A percentile compares a stretch with the other conserved stretches of the same genome.
Evolutionary conservation across 2,113 vertebrate genomes (phyloP).

Genomic region (Etia nguti): DNA sequence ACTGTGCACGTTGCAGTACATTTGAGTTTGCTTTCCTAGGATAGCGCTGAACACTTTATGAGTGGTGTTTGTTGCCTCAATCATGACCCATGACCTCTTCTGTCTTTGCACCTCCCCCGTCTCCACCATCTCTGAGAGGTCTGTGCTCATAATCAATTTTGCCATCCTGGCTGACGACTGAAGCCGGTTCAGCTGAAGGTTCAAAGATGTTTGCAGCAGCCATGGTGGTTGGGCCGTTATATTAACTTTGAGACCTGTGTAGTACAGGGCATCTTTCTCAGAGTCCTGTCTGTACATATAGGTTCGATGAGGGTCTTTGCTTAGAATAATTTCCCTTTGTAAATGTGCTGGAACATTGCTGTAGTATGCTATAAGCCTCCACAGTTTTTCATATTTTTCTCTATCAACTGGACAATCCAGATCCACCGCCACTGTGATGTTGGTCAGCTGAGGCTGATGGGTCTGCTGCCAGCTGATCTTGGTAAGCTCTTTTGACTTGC

Average conservation of each 20-base stretch:
- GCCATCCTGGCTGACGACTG: slow-evolving; percentile 78
- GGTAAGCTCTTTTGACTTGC: slow-evolving; percentile 47
- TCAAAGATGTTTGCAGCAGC: slow-evolving; percentile 81
- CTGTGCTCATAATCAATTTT: slow-evolving; percentile 66
- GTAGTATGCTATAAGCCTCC: slow-evolving; percentile 91
- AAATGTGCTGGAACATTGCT: slow-evolving; percentile 83
- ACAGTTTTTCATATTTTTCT: slow-evolving; percentile 80
- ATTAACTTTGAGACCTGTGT: slow-evolving; percentile 81
- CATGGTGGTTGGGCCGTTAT: slow-evolving; percentile 76
- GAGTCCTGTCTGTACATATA: slow-evolving; percentile 79
- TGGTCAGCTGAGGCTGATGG: slow-evolving; percentile 64
- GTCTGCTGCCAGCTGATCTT: slow-evolving; percentile 74
- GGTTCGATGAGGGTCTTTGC: slow-evolving; percentile 59
- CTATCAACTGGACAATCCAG: slow-evolving; percentile 80
- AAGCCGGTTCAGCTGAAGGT: slow-evolving; percentile 80
- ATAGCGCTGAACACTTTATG: slow-evolving; percentile 53
- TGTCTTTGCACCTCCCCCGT: slow-evolving; percentile 36
- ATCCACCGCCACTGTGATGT: slow-evolving; percentile 74
- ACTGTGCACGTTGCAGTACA: slow-evolving; percentile 77
- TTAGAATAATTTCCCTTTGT: slow-evolving; percentile 62
- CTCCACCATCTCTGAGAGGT: slow-evolving; percentile 55
- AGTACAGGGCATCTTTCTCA: slow-evolving; percentile 79
- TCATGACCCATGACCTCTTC: slow-evolving; percentile 80
- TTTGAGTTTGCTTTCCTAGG: slow-evolving; percentile 65
- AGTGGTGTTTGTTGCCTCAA: slow-evolving; percentile 62